Evolutionary conservation across 2,113 vertebrate genomes (phyloP), one percentile per base, ranked within the genome.

Genomic region (Poeciliopsis prolifica): DNA sequence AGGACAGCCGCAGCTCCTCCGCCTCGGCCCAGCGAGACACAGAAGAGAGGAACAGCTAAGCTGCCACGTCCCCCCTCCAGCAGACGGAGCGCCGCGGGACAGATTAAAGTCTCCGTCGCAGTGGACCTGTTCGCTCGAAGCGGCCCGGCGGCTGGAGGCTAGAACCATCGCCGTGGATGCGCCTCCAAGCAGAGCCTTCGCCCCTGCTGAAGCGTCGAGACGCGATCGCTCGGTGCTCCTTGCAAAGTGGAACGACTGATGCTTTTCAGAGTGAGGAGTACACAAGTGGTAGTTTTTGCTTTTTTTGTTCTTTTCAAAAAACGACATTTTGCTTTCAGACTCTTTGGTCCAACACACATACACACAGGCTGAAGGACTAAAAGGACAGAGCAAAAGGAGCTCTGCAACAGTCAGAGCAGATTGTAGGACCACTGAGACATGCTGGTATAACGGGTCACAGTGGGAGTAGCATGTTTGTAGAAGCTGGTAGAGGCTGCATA

Each of bases 41-140:
- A 3, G 86, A 79, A 76, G 90, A 93, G 84, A 88, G 88, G 83
- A 92, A 92, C 88, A 92, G 92, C 81, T 94, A 91, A 84, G 65
- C 66, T 61, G 65, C 51, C 65, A 3, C 54, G 12, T 48, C 2
- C 67, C 62, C 29, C 19, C 10, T 61, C 64, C 64, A 1, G 14
- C n/a, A 26, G 65, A 65, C 65, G 0, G 61, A 68, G 48, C 64
- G 67, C 29, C 58, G 65, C 12, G 1, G 69, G 51, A 58, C 14
- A 68, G 65, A 63, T 62, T n/a, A 29, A 70, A 30, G 76, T 13
- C 35, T 9, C 44, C 68, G 6, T n/a, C 0, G 37, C 26, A n/a
- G 70, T 26, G 40, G 61, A 70, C 60, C n/a, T 19, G 48, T 65
- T 74, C 11, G 48, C 68, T 44, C 64, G 37, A 28, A 71, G 70